Evolutionary conservation across 2,888 invertebrate genomes (phyloP).

Genomic region (Drosophila barbarae): DNA sequence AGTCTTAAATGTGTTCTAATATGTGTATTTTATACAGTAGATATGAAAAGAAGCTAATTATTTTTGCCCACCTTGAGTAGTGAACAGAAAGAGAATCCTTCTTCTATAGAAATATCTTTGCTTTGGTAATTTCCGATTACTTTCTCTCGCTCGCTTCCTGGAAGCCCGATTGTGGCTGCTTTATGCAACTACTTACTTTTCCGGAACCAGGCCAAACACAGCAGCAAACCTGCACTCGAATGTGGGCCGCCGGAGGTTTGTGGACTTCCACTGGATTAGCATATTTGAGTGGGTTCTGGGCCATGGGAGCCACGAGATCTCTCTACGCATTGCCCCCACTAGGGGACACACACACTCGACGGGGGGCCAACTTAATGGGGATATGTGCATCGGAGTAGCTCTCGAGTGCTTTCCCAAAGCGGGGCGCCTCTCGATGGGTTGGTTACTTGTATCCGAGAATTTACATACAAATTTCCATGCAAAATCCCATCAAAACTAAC

Average conservation of each 20-base stretch:
- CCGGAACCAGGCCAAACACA: conserved; percentile 12
- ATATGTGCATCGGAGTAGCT: conserved; percentile 36
- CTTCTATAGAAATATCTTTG: neutral
- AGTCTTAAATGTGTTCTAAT: neutral
- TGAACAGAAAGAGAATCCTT: neutral
- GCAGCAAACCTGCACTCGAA: conserved; percentile 29
- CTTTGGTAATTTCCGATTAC: conserved; percentile 10
- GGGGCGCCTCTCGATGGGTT: conserved; percentile 3
- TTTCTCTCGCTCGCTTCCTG: conserved; percentile 2
- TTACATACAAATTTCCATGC: conserved; percentile 27
- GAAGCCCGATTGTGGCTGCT: conserved; percentile 20
- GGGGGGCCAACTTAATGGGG: conserved; percentile 31
- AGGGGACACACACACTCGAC: conserved; percentile 18
- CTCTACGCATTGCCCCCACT: conserved; percentile 17
- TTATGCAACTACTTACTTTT: conserved; percentile 11
- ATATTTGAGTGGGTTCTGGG: conserved; percentile 49
- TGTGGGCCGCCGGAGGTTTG: conserved; percentile 28
- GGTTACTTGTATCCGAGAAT: conserved; percentile 10
- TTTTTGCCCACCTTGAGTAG: neutral
- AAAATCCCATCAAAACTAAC: conserved; percentile 13
- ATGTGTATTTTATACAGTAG: neutral
- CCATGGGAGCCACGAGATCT: conserved; percentile 18
- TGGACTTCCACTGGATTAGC: conserved; percentile 48
- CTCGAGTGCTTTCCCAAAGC: conserved; percentile 23
- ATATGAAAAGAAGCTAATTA: neutral